A percentile compares a stretch with the other conserved stretches of the same genome.
Conservation (phyloP, 2,113 vertebrate genomes). For the Datnioides undecimradiatus region DNA sequence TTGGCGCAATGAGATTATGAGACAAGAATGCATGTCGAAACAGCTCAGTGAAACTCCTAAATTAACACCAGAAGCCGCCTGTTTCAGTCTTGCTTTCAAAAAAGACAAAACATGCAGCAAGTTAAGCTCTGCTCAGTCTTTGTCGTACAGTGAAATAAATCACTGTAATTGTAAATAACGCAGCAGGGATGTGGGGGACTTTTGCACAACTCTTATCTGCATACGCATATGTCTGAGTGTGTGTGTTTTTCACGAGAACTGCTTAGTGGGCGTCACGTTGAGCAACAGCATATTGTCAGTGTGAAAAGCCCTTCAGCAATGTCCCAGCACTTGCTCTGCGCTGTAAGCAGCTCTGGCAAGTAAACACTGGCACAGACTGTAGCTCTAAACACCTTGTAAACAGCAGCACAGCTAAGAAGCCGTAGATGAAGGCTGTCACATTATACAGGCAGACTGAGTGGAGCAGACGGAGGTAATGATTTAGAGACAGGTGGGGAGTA, state of each 20-base stretch:
- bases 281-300: conserved; percentile 50
- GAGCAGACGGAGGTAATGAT: conserved; percentile 45
- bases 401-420: conserved; percentile 35
- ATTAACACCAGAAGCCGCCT: not conserved
- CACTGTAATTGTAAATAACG: conserved; percentile 28
- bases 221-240: conserved; percentile 24
- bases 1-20: conserved; percentile 20
- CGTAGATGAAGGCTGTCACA: conserved; percentile 35
- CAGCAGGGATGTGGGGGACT: conserved; percentile 6
- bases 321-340: conserved; percentile 55
- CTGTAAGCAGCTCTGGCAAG: conserved; percentile 37
- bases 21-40: not conserved
- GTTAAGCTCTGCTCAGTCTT: not conserved
- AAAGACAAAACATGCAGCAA: conserved; percentile 6
- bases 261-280: conserved; percentile 46
- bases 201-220: conserved; percentile 38
- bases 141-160: conserved; percentile 38
- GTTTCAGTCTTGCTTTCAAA: not conserved
- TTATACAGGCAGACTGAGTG: conserved; percentile 18
- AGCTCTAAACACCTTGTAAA: conserved; percentile 70
- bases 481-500: conserved; percentile 21
- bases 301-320: conserved; percentile 65
- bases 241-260: conserved; percentile 28
- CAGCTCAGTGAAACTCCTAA: conserved; percentile 8
- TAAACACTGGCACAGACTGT: conserved; percentile 59